Conservation (phyloP, 2,113 vertebrate genomes). For the Uria aalge region DNA sequence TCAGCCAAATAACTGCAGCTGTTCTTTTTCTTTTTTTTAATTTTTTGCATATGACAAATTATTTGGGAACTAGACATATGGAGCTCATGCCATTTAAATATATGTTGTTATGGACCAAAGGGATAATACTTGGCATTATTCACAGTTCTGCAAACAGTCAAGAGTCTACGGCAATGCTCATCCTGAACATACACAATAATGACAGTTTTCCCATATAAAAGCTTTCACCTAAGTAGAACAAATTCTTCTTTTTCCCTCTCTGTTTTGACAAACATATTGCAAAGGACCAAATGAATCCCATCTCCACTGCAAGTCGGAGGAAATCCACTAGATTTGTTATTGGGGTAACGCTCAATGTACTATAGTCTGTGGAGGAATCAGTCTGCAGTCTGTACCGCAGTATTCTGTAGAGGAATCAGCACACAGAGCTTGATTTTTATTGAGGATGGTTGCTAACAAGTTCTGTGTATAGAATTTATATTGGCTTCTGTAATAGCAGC, state of each 20-base stretch:
- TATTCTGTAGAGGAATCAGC: not conserved
- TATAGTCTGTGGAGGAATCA: not conserved
- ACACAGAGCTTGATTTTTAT: not conserved
- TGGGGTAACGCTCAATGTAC: not conserved
- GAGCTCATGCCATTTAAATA: not conserved
- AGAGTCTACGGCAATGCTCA: not conserved
- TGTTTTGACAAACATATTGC: not conserved
- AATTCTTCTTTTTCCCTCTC: not conserved
- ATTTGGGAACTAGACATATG: not conserved
- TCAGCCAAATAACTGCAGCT: not conserved
- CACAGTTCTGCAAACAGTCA: not conserved
- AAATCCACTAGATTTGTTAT: not conserved
- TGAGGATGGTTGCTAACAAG: constrained; percentile 3
- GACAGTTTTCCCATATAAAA: not conserved
- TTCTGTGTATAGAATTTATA: constrained; percentile 52
- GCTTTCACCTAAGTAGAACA: not conserved
- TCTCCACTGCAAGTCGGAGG: not conserved
- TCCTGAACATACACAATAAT: not conserved
- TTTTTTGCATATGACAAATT: not conserved
- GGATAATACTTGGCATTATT: not conserved
- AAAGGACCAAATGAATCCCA: not conserved
- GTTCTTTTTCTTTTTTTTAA: not conserved
- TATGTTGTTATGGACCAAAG: not conserved
- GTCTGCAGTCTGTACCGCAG: not conserved
- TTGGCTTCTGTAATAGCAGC: constrained; percentile 52